Conservation (phyloP, 2,888 invertebrate genomes). For the Acleris cristana region DNA sequence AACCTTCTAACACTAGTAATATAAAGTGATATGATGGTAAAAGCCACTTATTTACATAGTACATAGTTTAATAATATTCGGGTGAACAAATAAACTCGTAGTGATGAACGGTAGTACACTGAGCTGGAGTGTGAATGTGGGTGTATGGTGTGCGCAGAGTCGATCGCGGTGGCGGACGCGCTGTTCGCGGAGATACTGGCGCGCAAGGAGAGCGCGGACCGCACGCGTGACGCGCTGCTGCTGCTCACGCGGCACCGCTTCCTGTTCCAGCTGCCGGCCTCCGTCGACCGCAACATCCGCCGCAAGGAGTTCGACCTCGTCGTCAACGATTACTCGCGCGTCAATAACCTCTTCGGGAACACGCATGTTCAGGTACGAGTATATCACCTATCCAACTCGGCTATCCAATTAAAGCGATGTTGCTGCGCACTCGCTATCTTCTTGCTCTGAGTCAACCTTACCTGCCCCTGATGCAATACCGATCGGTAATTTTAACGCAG, state of each 20-base stretch:
- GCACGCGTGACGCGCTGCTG: conserved; percentile 96
- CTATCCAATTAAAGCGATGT: no score
- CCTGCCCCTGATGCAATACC: no score
- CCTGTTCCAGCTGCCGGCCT: conserved; percentile 96
- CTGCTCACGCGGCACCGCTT: conserved; percentile 97
- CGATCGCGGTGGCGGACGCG: conserved; percentile 95
- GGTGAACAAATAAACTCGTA: no score
- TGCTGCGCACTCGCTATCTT: no score
- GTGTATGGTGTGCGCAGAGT: conserved; percentile 83
- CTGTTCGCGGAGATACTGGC: conserved; percentile 96
- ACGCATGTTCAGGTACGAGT: conserved; percentile 90
- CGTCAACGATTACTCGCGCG: conserved; percentile 98
- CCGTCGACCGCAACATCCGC: conserved; percentile 96
- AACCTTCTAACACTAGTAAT: no score
- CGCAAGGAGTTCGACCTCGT: conserved; percentile 98
- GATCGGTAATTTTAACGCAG: no score
- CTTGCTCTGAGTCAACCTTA: no score
- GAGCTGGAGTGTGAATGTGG: background rate
- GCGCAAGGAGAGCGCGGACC: conserved; percentile 97
- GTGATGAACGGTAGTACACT: no score
- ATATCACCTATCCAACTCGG: background rate
- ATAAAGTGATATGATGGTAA: no score
- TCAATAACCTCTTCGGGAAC: conserved; percentile 97
- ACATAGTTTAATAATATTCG: no score
- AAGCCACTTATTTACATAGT: no score